These are phyloP conservation scores for Eubasilissa regina DNA, from an alignment of 1,140 invertebrate genomes.

Conservation along the genomic window DNA sequence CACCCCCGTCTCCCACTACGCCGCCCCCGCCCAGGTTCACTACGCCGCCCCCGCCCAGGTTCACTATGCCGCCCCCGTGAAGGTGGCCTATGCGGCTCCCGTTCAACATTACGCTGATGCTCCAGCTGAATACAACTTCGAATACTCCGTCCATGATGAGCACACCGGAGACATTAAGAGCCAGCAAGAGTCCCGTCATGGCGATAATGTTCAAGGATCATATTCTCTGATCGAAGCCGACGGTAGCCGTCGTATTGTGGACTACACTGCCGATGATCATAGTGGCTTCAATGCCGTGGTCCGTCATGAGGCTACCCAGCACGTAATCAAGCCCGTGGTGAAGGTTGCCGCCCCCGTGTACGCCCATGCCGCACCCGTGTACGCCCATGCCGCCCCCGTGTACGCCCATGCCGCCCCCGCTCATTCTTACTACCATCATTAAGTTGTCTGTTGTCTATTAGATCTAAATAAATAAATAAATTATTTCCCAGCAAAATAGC, in stretches of 20 bases:
- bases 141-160: constrained; percentile 73
- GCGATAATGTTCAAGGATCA: constrained; percentile 74
- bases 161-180: constrained; percentile 76
- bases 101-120: constrained; percentile 62
- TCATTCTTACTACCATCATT: constrained; percentile 55
- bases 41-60: constrained; percentile 56
- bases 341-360: constrained; percentile 60
- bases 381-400: constrained; percentile 59
- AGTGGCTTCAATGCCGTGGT: constrained; percentile 82
- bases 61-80: constrained; percentile 57
- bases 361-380: constrained; percentile 58
- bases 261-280: constrained; percentile 82
- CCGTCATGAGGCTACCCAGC: constrained; percentile 71
- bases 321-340: constrained; percentile 63
- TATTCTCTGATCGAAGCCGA: constrained; percentile 78
- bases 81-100: constrained; percentile 54
- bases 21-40: constrained; percentile 62
- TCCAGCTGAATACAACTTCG: constrained; percentile 71
- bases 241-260: constrained; percentile 79
- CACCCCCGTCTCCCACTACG: constrained; percentile 60
- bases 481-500: too few relatives aligned
- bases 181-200: constrained; percentile 75
- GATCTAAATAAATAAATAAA: too few relatives aligned
- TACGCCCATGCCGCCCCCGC: constrained; percentile 60
- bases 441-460: constrained; percentile 39